Evolutionary conservation across 2,888 invertebrate species (phyloP).

Genomic region (Caenorhabditis afra): DNA sequence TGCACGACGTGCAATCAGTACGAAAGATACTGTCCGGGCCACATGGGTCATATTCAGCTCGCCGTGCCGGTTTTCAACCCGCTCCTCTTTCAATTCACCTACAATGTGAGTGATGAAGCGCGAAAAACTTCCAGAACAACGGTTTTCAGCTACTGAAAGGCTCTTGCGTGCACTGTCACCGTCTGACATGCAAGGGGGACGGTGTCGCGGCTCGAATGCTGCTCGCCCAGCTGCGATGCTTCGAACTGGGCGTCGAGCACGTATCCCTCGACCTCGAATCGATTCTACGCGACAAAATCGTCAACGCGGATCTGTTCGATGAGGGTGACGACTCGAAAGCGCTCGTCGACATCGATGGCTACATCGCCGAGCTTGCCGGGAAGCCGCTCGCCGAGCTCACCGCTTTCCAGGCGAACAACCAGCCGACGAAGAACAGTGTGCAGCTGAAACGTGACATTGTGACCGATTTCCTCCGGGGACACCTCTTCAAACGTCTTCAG

Average conservation of each 20-base stretch:
- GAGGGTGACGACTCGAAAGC: constrained; percentile 36
- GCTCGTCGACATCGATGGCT: constrained; percentile 79
- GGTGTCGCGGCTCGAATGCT: constrained; percentile 82
- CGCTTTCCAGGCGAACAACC: constrained; percentile 17
- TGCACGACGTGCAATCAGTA: constrained; percentile 77
- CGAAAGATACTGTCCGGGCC: constrained; percentile 83
- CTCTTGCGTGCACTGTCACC: constrained; percentile 82
- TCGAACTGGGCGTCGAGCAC: constrained; percentile 85
- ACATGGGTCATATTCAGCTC: constrained; percentile 94
- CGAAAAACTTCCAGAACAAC: not conserved
- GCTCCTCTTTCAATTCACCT: constrained; percentile 88
- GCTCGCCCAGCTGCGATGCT: constrained; percentile 83
- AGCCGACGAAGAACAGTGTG: constrained; percentile 71
- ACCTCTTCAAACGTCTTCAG: constrained; percentile 72
- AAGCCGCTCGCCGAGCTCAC: constrained; percentile 46
- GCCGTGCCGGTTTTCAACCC: constrained; percentile 93
- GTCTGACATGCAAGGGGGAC: constrained; percentile 75
- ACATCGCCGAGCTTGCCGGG: constrained; percentile 81
- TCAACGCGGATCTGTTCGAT: constrained; percentile 21
- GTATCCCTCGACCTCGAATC: constrained; percentile 85
- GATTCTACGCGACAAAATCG: constrained; percentile 52
- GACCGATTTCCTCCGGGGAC: constrained; percentile 62
- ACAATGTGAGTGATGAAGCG: constrained; percentile 82
- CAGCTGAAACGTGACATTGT: constrained; percentile 68
- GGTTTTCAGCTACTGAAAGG: constrained; percentile 81